Evolutionary conservation across 2,888 invertebrate genomes (phyloP).

Genomic region (Tetanocera ferruginea): DNA sequence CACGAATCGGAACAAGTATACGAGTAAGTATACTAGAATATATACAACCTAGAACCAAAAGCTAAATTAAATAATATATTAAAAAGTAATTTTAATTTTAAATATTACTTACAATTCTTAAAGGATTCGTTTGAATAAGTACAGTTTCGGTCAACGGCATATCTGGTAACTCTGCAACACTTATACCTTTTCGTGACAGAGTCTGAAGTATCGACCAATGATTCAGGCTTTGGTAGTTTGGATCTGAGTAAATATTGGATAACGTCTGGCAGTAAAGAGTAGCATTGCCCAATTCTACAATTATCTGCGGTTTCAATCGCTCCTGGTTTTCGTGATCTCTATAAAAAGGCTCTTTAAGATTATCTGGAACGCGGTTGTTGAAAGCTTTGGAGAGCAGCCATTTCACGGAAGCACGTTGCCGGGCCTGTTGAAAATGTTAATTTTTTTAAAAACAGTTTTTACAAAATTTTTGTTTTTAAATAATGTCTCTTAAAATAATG

Average conservation of each 20-base stretch:
- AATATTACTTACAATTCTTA: slow-evolving; percentile 83
- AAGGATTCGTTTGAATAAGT: slow-evolving; percentile 94
- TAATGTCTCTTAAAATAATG: too few species aligned
- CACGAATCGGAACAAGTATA: too few species aligned
- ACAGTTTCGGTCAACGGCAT: slow-evolving; percentile 94
- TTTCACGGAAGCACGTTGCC: slow-evolving; percentile 94
- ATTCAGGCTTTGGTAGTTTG: slow-evolving; percentile 95
- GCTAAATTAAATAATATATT: too few species aligned
- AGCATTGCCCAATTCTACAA: slow-evolving; percentile 91
- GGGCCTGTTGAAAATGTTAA: slow-evolving; percentile 79
- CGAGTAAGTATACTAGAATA: too few species aligned
- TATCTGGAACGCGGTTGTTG: slow-evolving; percentile 93
- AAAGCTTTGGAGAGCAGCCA: slow-evolving; percentile 97
- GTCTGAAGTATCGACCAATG: slow-evolving; percentile 96
- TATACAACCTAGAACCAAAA: too few species aligned
- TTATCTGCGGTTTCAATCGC: slow-evolving; percentile 91
- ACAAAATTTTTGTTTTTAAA: too few species aligned
- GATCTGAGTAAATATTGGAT: slow-evolving; percentile 96
- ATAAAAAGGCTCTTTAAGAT: slow-evolving; percentile 94
- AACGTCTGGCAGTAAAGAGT: slow-evolving; percentile 95
- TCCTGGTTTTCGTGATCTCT: slow-evolving; percentile 95
- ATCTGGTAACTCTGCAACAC: slow-evolving; percentile 85
- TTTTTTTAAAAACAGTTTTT: too few species aligned
- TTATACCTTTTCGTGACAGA: slow-evolving; percentile 90
- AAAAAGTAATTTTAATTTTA: background rate